Conservation (phyloP, 2,888 invertebrate genomes). For the Macrosiphum euphorbiae region DNA sequence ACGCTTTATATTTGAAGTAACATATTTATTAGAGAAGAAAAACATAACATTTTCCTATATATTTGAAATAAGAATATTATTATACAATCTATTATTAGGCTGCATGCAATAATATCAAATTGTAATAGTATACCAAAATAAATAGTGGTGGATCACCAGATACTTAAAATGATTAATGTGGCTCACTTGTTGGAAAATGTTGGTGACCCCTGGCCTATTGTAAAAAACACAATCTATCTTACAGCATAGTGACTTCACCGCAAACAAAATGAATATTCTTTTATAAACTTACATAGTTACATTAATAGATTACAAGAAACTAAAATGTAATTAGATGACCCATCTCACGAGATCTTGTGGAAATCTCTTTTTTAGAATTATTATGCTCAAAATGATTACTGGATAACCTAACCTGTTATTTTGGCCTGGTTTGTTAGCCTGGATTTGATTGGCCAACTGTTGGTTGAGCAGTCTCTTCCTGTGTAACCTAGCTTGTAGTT, state of each 20-base stretch:
- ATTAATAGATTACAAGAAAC: not conserved
- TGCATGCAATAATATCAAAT: too few species aligned
- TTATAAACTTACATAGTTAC: not conserved
- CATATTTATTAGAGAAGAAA: too few species aligned
- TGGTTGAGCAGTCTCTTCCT: slow-evolving; percentile 88
- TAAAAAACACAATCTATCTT: slow-evolving; percentile 1
- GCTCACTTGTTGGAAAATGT: too few species aligned
- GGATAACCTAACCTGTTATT: slow-evolving; percentile 59
- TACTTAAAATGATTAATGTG: too few species aligned
- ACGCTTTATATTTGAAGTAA: too few species aligned
- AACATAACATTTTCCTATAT: too few species aligned
- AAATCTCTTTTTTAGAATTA: not conserved
- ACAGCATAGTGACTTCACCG: not conserved
- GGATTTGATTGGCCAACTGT: slow-evolving; percentile 77
- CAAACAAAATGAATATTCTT: slow-evolving; percentile 16
- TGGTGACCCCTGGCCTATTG: too few species aligned
- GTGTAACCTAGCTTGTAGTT: slow-evolving; percentile 91
- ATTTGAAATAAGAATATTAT: too few species aligned
- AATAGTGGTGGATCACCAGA: too few species aligned
- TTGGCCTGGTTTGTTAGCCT: slow-evolving; percentile 62
- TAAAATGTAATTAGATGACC: not conserved
- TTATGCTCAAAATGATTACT: not conserved
- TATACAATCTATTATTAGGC: not conserved
- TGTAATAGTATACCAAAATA: too few species aligned
- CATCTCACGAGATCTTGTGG: not conserved